Evolutionary conservation across 1,140 invertebrate species (phyloP), one percentile per base, ranked within the genome.

Genomic region (Ooceraea biroi): DNA sequence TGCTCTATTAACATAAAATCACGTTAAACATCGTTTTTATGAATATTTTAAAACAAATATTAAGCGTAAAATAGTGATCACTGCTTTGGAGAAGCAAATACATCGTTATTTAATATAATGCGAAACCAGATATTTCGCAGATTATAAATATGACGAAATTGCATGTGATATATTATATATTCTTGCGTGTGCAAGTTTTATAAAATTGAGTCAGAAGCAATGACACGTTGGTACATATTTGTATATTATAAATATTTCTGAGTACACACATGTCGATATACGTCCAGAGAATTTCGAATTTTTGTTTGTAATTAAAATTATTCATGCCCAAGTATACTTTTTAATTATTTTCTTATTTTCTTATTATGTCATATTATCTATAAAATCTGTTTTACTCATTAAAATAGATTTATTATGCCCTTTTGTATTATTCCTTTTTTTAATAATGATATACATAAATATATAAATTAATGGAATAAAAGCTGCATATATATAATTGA

Each of bases 41-140:
- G 8, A 17, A 72, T 2, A 57, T 58, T 58, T 44, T 0, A 7
- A 25, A 30, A 8, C 25, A 58, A 73, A 60, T 73, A 60, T 60
- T 60, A 44, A 60, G 25, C 17, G 5, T 46, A 60, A 60, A n/a
- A 74, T 46, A 10, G 4, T n/a, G 0, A 74, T 74, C 52, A 22
- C n/a, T 60, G 25, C 11, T 74, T 46, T 60, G 0, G 11, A 46
- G 44, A 60, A 12, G 22, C 8, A 73, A 3, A 3, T 72, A 44
- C n/a, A 44, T 60, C 22, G 10, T 74, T 74, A 61, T 74, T 60
- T 30, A 60, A 46, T 30, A 1, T n/a, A 44, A 58, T 44, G 19
- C 19, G 19, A 46, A 66, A 25, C 11, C 12, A 22, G 11, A 46
- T 5, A 46, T 12, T 66, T 46, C 44, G 22, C 22, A 66, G 1